Percentiles rank a stretch among this genome's conserved stretches.
Conservation (phyloP, 2,888 invertebrate genomes). For the Stramonita haemastoma region DNA sequence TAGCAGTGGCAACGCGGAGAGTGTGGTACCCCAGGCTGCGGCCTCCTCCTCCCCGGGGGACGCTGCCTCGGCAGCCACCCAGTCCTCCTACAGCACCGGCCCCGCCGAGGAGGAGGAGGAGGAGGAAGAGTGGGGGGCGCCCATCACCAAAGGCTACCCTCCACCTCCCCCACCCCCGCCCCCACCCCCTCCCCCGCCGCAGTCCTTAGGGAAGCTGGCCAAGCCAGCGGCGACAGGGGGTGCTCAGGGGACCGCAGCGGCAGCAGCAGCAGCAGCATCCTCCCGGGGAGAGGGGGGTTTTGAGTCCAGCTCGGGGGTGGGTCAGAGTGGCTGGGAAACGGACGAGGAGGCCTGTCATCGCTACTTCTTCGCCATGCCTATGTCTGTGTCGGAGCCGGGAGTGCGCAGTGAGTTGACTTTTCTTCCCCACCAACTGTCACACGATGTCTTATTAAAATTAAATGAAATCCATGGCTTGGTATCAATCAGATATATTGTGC, state of each 20-base stretch:
- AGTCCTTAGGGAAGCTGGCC: conserved; percentile 24
- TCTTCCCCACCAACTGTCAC: background rate
- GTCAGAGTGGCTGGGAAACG: conserved; percentile 33
- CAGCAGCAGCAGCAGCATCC: background rate
- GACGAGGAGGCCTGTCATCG: conserved; percentile 38
- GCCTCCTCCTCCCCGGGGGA: background rate
- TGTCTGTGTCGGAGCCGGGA: conserved; percentile 21
- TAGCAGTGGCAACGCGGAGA: background rate
- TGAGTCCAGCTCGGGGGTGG: conserved; percentile 37
- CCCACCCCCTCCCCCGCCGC: conserved; percentile 46
- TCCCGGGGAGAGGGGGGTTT: conserved; percentile 14
- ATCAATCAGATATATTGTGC: no score
- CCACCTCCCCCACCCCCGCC: conserved; percentile 49
- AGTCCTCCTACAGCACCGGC: background rate
- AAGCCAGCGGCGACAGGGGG: background rate
- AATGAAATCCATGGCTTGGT: no score
- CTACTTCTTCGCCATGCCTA: conserved; percentile 40
- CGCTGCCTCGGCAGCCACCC: background rate
- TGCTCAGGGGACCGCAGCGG: background rate
- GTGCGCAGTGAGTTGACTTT: conserved; percentile 32
- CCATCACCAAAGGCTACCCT: conserved; percentile 29
- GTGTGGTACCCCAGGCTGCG: background rate
- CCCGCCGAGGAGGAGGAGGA: background rate
- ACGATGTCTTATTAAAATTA: no score
- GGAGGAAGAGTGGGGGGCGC: conserved; percentile 59